These are phyloP conservation scores for Canis aureus DNA, from an alignment of 2,113 vertebrate genomes.

Conservation along the genomic window DNA sequence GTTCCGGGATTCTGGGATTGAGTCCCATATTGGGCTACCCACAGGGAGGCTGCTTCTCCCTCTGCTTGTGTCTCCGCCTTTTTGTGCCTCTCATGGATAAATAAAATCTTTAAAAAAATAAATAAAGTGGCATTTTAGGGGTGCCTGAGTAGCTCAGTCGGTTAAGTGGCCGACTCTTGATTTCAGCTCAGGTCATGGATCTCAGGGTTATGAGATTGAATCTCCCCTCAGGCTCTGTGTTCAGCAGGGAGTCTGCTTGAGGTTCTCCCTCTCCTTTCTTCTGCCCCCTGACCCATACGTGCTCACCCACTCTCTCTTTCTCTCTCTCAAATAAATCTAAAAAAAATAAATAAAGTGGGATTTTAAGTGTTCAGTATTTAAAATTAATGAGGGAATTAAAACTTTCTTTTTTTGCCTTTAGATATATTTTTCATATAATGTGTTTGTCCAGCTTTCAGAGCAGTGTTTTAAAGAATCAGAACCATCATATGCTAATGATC, in stretches of 20 bases:
- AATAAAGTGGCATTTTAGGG: neutral
- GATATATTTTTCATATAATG: neutral
- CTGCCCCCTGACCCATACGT: neutral
- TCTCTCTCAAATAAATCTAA: neutral
- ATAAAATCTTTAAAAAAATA: too few species aligned
- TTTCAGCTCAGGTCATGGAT: neutral
- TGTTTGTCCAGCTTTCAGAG: neutral
- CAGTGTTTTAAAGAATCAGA: conserved; percentile 6
- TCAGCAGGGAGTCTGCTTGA: neutral
- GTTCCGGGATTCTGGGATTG: too few species aligned
- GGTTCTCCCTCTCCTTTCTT: neutral
- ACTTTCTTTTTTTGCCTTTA: neutral
- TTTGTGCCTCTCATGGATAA: too few species aligned
- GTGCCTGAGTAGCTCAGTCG: neutral
- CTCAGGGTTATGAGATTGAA: neutral
- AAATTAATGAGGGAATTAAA: neutral
- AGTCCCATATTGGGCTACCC: too few species aligned
- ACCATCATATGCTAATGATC: neutral
- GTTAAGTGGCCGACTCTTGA: neutral
- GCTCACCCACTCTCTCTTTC: neutral
- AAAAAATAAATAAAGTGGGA: neutral
- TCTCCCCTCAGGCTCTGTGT: neutral
- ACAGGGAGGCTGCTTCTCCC: too few species aligned
- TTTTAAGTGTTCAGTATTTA: neutral
- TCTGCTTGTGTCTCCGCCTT: too few species aligned